These are phyloP conservation scores for Scolopax rusticola DNA, from an alignment of 2,797 vertebrate genomes.

Conservation along the genomic window DNA sequence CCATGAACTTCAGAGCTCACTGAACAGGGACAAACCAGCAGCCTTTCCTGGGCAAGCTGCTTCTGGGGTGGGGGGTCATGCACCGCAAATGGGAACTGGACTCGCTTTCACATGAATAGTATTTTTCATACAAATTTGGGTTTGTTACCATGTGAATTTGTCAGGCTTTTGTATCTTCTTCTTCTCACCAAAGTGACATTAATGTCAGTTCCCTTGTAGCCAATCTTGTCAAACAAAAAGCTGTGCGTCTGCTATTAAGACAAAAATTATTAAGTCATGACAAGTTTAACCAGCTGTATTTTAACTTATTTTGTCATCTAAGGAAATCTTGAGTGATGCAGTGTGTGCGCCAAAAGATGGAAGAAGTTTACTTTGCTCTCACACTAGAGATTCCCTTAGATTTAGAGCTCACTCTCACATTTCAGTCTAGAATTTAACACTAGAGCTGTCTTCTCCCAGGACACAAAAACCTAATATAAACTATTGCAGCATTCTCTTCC, in stretches of 20 bases:
- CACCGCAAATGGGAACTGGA: background rate
- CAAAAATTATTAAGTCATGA: background rate
- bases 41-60: background rate
- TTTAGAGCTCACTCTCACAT: background rate
- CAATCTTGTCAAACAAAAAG: background rate
- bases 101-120: background rate
- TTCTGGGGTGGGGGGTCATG: background rate
- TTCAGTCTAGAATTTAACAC: background rate
- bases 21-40: background rate
- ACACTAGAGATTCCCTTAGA: background rate
- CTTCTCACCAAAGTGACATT: background rate
- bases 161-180: background rate
- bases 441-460: background rate
- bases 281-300: background rate
- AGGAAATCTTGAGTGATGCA: background rate
- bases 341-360: background rate
- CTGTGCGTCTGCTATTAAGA: background rate
- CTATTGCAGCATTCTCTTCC: background rate
- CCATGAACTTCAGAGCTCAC: background rate
- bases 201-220: background rate
- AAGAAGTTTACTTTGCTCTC: background rate
- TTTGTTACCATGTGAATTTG: background rate
- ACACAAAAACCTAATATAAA: background rate
- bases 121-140: background rate
- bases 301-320: constrained; percentile 14